Percentiles rank a stretch among this genome's conserved stretches.
phyloP scores from a whole-genome alignment of 1,140 invertebrate genomes.

The Drosophila simulans region DNA sequence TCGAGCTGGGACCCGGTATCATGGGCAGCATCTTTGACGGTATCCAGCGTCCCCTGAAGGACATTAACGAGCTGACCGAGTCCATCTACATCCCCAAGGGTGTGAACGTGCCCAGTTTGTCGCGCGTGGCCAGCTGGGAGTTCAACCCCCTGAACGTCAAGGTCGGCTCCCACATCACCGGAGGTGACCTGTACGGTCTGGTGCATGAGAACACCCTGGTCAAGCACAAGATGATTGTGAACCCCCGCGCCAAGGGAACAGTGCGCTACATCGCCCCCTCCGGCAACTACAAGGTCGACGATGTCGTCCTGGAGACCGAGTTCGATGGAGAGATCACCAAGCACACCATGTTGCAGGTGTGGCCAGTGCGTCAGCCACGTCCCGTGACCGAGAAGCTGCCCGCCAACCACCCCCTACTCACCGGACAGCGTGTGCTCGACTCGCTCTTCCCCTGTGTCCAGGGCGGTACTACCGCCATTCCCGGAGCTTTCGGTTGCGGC shows the following conservation, averaged over 20 bases:
- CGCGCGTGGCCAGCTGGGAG: conserved; percentile 94
- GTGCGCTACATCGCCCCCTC: conserved; percentile 97
- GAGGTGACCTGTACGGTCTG: conserved; percentile 98
- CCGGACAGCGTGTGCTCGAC: conserved; percentile 99
- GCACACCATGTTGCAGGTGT: conserved; percentile 97
- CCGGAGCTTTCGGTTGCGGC: conserved; percentile 96
- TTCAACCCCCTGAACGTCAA: conserved; percentile 96
- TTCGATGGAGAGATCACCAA: conserved; percentile 98
- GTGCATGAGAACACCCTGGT: conserved; percentile 99
- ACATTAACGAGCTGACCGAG: conserved; percentile 96
- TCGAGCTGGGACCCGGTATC: conserved; percentile 94
- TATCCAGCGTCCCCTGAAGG: conserved; percentile 99
- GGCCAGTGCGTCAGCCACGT: conserved; percentile 98
- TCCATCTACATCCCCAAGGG: conserved; percentile 99
- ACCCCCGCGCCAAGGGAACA: conserved; percentile 97
- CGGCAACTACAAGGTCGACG: conserved; percentile 98
- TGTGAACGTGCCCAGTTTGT: conserved; percentile 96
- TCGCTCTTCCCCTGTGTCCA: conserved; percentile 99
- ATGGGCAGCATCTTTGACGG: conserved; percentile 94
- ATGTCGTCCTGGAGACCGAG: conserved; percentile 98
- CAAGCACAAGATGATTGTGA: conserved; percentile 98
- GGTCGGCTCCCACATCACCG: conserved; percentile 97
- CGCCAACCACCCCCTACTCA: conserved; percentile 98
- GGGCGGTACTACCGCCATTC: conserved; percentile 99
- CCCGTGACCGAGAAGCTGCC: conserved; percentile 99